These are phyloP conservation scores for Kradibia gibbosae DNA, from an alignment of 1,140 invertebrate species.

Conservation along the genomic window DNA sequence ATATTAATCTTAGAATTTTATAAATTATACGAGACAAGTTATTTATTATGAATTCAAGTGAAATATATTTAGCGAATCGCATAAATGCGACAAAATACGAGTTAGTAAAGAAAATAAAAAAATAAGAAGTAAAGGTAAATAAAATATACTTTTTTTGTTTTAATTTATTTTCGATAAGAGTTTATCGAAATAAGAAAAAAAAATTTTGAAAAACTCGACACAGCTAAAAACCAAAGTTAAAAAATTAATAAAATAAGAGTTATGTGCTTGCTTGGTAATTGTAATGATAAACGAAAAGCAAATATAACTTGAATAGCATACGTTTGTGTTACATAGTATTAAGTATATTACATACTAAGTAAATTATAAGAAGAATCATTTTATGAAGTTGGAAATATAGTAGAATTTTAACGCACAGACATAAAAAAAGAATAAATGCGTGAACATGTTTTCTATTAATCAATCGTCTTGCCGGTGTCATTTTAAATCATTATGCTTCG, in stretches of 20 bases:
- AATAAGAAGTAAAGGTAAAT: background rate
- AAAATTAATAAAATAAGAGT: background rate
- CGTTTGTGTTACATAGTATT: constrained; percentile 39
- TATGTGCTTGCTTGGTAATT: background rate
- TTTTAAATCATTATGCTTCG: background rate
- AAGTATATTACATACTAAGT: constrained; percentile 41
- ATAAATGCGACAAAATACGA: no score
- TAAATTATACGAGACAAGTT: no score
- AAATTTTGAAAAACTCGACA: background rate
- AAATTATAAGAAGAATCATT: constrained; percentile 28
- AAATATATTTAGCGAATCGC: no score
- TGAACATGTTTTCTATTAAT: background rate
- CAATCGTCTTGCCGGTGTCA: background rate
- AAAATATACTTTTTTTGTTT: background rate
- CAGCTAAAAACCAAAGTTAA: background rate
- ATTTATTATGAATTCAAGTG: no score
- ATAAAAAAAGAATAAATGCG: background rate
- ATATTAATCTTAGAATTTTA: no score
- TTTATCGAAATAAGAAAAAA: background rate
- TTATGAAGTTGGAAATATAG: background rate
- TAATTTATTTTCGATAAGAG: background rate
- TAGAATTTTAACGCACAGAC: background rate
- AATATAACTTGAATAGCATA: constrained; percentile 28
- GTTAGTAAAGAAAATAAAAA: no score
- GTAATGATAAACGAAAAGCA: background rate